A percentile compares a stretch with the other conserved stretches of the same genome.
phyloP scores from a whole-genome alignment of 1,140 invertebrate species.

The Nasonia longicornis region DNA sequence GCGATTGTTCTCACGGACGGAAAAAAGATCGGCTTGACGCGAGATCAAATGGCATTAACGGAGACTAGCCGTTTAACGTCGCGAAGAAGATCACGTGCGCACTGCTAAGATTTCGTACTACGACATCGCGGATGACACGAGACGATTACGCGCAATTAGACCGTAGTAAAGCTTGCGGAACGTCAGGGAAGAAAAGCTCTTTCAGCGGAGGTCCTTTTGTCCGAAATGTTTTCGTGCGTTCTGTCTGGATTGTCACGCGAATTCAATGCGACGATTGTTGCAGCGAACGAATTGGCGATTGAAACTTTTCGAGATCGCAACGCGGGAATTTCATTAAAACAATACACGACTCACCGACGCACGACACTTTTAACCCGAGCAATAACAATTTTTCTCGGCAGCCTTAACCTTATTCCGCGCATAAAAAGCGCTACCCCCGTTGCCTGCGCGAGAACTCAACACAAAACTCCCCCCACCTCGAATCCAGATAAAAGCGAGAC shows the following conservation, averaged over 20 bases:
- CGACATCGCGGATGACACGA: neutral
- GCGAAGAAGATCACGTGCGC: neutral
- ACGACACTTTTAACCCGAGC: too few relatives aligned
- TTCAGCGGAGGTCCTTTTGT: too few relatives aligned
- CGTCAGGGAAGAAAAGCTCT: too few relatives aligned
- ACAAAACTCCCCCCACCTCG: neutral
- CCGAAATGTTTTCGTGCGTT: too few relatives aligned
- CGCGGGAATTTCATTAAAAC: too few relatives aligned
- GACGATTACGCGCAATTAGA: neutral
- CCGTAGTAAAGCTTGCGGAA: too few relatives aligned
- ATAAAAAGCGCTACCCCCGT: neutral
- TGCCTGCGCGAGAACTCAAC: neutral
- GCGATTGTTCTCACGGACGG: neutral
- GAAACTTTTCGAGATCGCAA: too few relatives aligned
- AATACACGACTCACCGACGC: too few relatives aligned
- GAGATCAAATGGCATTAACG: neutral
- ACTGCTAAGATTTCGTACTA: conserved; percentile 21
- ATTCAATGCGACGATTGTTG: too few relatives aligned
- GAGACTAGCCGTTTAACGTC: neutral
- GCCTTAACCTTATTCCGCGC: neutral
- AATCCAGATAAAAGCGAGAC: neutral
- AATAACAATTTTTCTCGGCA: neutral
- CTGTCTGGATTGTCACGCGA: too few relatives aligned
- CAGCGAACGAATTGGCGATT: too few relatives aligned
- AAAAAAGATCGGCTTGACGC: neutral